Percentiles rank a stretch among this genome's conserved stretches.
Evolutionary conservation across 2,888 invertebrate species (phyloP).

Genomic region (Stictocephala bisonia): DNA sequence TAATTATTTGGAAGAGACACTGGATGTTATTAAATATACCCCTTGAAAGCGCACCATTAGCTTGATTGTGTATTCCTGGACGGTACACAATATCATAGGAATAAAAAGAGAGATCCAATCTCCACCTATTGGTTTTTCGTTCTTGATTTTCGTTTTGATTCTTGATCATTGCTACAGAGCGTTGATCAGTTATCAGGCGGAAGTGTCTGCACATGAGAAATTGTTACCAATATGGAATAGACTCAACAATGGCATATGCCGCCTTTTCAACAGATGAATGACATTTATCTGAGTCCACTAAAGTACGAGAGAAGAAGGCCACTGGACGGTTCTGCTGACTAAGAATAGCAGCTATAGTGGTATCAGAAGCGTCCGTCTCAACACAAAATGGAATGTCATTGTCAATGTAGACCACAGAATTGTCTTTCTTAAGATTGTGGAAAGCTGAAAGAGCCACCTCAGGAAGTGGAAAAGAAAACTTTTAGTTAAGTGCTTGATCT

Average conservation of each 20-base stretch:
- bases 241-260: conserved; percentile 53
- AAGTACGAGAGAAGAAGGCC: conserved; percentile 48
- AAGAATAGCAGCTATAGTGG: conserved; percentile 24
- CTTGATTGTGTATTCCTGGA: conserved; percentile 49
- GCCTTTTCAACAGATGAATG: conserved; percentile 54
- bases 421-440: not conserved
- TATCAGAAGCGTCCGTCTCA: conserved; percentile 16
- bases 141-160: conserved; percentile 44
- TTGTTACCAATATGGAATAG: conserved; percentile 52
- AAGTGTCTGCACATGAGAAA: conserved; percentile 50
- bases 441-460: not conserved
- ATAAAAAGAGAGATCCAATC: conserved; percentile 47
- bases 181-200: conserved; percentile 50
- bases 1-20: too few relatives aligned
- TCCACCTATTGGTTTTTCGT: conserved; percentile 47
- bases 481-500: not conserved
- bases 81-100: conserved; percentile 49
- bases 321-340: conserved; percentile 27
- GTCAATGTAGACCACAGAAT: not conserved
- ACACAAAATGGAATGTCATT: not conserved
- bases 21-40: too few relatives aligned
- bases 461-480: not conserved
- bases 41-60: conserved; percentile 51
- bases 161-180: conserved; percentile 44
- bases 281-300: conserved; percentile 44